phyloP scores from a whole-genome alignment of 2,888 invertebrate genomes.

The Pristionchus maxplancki region DNA sequence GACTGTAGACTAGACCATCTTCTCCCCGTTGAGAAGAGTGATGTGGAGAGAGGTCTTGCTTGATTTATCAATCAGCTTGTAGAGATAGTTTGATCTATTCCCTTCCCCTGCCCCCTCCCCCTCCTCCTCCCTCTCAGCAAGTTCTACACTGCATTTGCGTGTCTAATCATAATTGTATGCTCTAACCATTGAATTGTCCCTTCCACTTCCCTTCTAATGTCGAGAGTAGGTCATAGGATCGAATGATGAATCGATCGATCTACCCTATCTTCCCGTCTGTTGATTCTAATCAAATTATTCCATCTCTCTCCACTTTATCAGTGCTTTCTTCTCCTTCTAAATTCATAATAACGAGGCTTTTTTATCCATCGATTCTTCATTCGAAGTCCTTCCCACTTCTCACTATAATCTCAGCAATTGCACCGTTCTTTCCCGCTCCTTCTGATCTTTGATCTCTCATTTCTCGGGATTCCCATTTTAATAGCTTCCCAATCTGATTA shows the following conservation, averaged over 20 bases:
- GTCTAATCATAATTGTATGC: conserved; percentile 19
- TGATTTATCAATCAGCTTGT: conserved; percentile 21
- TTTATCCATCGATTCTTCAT: conserved; percentile 37
- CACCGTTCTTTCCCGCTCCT: conserved; percentile 20
- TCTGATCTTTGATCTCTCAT: conserved; percentile 33
- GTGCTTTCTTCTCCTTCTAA: conserved; percentile 29
- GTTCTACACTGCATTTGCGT: background rate
- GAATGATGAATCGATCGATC: conserved; percentile 25
- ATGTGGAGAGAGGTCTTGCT: background rate
- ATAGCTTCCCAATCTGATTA: conserved; percentile 41
- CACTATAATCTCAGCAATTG: conserved; percentile 24
- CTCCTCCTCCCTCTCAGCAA: background rate
- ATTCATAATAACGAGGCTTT: conserved; percentile 36
- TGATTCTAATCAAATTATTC: conserved; percentile 24
- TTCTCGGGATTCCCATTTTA: conserved; percentile 15
- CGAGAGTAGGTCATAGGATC: conserved; percentile 16
- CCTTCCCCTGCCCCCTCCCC: background rate
- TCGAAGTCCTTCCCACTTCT: conserved; percentile 33
- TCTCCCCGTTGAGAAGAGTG: conserved; percentile 6
- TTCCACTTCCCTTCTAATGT: background rate
- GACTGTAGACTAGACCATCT: background rate
- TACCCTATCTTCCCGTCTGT: background rate
- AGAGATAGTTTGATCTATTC: background rate
- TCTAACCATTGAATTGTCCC: too few species aligned
- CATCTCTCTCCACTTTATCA: background rate